A percentile compares a stretch with the other conserved stretches of the same genome.
Conservation (phyloP, 2,113 vertebrate species). For the Scytalopus superciliaris region DNA sequence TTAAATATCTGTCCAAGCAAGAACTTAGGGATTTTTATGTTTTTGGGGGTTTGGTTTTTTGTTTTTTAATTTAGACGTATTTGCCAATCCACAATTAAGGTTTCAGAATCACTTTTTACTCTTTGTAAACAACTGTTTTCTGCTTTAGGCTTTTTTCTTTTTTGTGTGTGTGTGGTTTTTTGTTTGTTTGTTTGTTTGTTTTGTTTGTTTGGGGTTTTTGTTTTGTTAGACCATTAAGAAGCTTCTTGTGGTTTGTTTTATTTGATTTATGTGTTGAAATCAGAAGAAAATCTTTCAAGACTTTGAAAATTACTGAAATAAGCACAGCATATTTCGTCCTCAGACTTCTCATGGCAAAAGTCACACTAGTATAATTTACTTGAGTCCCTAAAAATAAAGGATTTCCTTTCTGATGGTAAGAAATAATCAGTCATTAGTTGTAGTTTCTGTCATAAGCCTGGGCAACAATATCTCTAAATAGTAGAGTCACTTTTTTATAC, state of each 20-base stretch:
- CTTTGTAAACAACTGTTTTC: neutral
- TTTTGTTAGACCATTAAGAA: neutral
- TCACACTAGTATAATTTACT: neutral
- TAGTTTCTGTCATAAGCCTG: neutral
- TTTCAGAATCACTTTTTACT: neutral
- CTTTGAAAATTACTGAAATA: conserved; percentile 5
- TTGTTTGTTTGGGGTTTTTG: neutral
- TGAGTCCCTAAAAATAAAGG: neutral
- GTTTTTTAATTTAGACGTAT: neutral
- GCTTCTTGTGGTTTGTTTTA: neutral
- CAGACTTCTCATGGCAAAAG: neutral
- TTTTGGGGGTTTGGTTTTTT: no score
- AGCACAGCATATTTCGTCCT: neutral
- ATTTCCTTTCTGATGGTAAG: conserved; percentile 18
- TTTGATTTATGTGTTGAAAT: neutral
- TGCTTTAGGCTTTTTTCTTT: neutral
- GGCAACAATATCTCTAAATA: neutral
- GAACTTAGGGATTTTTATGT: neutral
- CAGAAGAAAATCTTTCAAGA: neutral
- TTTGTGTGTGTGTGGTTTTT: neutral
- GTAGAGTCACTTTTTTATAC: conserved; percentile 9
- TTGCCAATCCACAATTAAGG: neutral
- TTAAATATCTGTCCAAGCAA: neutral
- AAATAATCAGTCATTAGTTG: conserved; percentile 22
- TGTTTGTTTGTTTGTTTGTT: neutral